Percentiles rank a stretch among this genome's conserved stretches.
Conservation (phyloP, 1,140 invertebrate genomes). For the Saccostrea cuccullata region DNA sequence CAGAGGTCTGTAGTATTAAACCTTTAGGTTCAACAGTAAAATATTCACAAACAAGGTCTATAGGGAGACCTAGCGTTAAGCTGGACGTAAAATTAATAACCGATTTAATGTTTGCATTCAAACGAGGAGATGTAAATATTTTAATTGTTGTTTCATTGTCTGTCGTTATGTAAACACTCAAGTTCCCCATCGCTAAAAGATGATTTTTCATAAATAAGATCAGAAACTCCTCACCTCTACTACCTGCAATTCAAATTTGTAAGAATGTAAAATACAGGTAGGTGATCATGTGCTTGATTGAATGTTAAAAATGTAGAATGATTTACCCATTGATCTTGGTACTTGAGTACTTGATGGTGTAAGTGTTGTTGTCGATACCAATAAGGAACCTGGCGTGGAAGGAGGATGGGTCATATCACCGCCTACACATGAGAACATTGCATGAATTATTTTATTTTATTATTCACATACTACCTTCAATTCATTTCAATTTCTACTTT, state of each 20-base stretch:
- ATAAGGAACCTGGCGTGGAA: no score
- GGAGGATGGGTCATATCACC: no score
- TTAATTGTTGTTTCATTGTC: neutral
- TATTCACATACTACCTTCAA: no score
- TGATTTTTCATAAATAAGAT: neutral
- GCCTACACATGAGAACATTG: no score
- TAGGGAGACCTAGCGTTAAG: neutral
- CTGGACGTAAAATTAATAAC: neutral
- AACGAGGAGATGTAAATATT: neutral
- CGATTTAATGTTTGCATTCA: neutral
- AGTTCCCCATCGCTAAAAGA: neutral
- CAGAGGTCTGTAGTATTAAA: neutral
- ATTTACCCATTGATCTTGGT: no score
- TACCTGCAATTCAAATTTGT: neutral
- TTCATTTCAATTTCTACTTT: no score
- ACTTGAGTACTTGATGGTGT: no score
- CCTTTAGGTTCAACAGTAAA: neutral
- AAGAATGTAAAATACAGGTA: no score
- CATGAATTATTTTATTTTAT: no score
- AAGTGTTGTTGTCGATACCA: no score
- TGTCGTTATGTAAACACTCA: neutral
- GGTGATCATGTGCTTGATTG: no score
- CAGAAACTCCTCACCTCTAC: neutral
- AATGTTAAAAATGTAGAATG: no score
- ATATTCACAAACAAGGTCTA: neutral